These are phyloP conservation scores for Pasiphila rectangulata DNA, from an alignment of 2,888 invertebrate species.

Conservation along the genomic window DNA sequence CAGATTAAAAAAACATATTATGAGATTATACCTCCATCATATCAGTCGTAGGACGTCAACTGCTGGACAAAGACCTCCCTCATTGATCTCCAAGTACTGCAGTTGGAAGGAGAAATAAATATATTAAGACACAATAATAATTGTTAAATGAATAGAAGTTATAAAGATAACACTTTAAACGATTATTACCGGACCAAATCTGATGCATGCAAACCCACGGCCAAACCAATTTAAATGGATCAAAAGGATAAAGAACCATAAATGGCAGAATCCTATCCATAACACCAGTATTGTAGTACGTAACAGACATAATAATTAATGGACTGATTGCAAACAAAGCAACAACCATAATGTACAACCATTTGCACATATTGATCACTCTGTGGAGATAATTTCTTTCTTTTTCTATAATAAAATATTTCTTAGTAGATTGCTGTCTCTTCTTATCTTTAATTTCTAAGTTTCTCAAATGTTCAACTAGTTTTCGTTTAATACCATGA, in stretches of 20 bases:
- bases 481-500: slow-evolving; percentile 37
- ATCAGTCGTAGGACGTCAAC: too few species aligned
- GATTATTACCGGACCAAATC: slow-evolving; percentile 55
- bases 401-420: slow-evolving; percentile 36
- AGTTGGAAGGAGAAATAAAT: too few species aligned
- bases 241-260: slow-evolving; percentile 55
- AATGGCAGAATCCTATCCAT: slow-evolving; percentile 50
- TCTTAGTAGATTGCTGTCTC: slow-evolving; percentile 23
- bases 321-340: slow-evolving; percentile 45
- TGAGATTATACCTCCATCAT: too few species aligned
- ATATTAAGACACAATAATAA: too few species aligned
- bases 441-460: slow-evolving; percentile 38
- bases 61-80: too few species aligned
- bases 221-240: slow-evolving; percentile 49
- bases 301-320: slow-evolving; percentile 40
- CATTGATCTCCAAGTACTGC: too few species aligned
- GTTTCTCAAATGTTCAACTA: slow-evolving; percentile 37
- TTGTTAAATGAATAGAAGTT: too few species aligned
- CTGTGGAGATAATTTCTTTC: slow-evolving; percentile 43
- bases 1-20: too few species aligned
- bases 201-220: slow-evolving; percentile 57
- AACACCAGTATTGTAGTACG: slow-evolving; percentile 45
- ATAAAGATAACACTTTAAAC: too few species aligned
- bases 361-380: slow-evolving; percentile 43
- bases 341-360: slow-evolving; percentile 40